Conservation (phyloP, 2,888 invertebrate species). For the Caenorhabditis sp. region DNA sequence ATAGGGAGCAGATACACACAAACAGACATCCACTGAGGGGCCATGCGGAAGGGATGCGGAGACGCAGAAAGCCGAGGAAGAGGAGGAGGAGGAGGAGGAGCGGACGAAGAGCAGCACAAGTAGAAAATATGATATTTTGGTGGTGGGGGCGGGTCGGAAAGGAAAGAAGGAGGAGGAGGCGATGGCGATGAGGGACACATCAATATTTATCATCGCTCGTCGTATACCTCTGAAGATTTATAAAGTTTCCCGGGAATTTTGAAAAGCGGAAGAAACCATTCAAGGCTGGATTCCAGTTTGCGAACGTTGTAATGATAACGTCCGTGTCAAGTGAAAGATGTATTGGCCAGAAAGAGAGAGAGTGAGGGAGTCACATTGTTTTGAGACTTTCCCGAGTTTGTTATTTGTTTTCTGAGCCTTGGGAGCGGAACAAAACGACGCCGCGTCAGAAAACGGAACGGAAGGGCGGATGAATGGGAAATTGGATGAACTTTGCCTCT, state of each 20-base stretch:
- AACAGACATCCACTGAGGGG: slow-evolving; percentile 11
- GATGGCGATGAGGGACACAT: not conserved
- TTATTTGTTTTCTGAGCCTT: not conserved
- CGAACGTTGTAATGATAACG: too few relatives aligned
- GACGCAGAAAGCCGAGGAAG: not conserved
- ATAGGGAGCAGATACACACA: slow-evolving; percentile 37
- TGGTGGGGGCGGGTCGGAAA: slow-evolving; percentile 9
- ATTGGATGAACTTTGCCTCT: slow-evolving; percentile 13
- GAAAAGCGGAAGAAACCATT: not conserved
- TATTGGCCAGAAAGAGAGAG: not conserved
- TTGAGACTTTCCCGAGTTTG: slow-evolving; percentile 1
- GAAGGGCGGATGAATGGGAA: slow-evolving; percentile 12
- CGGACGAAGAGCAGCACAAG: not conserved
- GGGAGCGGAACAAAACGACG: too few relatives aligned
- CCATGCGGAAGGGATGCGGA: not conserved
- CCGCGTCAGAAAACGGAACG: too few relatives aligned
- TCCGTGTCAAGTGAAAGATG: too few relatives aligned
- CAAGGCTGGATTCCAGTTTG: too few relatives aligned
- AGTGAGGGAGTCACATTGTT: not conserved
- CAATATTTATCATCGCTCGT: slow-evolving; percentile 27
- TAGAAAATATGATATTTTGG: slow-evolving; percentile 17
- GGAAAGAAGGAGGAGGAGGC: not conserved
- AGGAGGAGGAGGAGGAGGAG: not conserved
- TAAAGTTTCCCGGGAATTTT: not conserved
- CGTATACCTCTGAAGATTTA: too few relatives aligned